Conservation (phyloP, 30 jellyfish, hydroid and myxozoan genomes). For the Aurelia sp. region DNA sequence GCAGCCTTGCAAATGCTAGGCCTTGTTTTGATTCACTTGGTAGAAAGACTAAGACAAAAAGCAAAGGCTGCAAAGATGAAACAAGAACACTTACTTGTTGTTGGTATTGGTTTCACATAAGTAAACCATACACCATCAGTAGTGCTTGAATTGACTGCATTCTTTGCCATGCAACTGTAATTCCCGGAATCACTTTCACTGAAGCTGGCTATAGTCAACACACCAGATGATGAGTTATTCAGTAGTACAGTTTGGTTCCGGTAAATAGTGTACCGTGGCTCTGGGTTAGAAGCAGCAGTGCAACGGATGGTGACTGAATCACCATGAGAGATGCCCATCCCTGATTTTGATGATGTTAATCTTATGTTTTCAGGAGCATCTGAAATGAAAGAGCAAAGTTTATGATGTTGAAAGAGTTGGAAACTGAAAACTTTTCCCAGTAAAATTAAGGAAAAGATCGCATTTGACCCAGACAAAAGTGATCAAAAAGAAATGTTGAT, state of each 20-base stretch:
- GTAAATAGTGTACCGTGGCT: conserved; percentile 33
- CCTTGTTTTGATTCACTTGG: no score
- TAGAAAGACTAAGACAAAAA: no score
- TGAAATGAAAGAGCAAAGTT: not conserved
- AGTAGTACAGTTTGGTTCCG: conserved; percentile 23
- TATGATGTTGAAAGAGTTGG: no score
- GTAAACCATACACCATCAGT: conserved; percentile 46
- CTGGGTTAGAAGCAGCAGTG: conserved; percentile 58
- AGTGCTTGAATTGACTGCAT: conserved; percentile 25
- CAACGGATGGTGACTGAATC: conserved; percentile 31
- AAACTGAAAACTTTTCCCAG: no score
- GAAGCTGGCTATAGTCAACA: conserved; percentile 35
- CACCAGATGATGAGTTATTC: conserved; percentile 8
- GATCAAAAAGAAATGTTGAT: no score
- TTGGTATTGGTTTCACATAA: conserved; percentile 18
- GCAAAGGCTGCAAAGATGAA: not conserved
- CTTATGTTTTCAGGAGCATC: conserved; percentile 56
- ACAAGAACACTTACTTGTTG: not conserved
- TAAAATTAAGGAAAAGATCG: no score
- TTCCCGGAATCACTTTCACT: conserved; percentile 44
- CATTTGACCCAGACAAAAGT: no score
- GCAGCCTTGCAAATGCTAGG: no score
- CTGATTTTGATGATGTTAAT: conserved; percentile 52
- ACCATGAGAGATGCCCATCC: conserved; percentile 18
- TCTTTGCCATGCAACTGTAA: conserved; percentile 51